Conservation (phyloP, 2,113 vertebrate species). For the Amblyornis subalaris region DNA sequence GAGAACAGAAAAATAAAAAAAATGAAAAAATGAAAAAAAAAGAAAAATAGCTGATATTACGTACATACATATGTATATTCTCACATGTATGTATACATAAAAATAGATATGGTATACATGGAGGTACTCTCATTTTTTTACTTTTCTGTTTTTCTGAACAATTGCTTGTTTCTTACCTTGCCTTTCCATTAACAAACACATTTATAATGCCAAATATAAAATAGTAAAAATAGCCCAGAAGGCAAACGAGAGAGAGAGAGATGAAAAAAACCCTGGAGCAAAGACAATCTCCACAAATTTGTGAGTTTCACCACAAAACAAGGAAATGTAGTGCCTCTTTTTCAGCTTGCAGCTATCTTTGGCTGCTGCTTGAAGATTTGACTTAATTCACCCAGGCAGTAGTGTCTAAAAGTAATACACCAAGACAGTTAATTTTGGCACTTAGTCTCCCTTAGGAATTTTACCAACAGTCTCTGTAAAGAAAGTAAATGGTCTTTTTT, state of each 20-base stretch:
- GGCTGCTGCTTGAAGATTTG: constrained; percentile 53
- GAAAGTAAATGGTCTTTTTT: constrained; percentile 59
- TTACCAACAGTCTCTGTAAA: constrained; percentile 68
- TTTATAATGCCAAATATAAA: constrained; percentile 42
- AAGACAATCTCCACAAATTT: constrained; percentile 41
- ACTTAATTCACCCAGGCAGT: constrained; percentile 67
- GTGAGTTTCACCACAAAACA: constrained; percentile 22
- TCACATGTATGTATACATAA: neutral
- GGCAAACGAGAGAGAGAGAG: neutral
- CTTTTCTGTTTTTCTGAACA: constrained; percentile 19
- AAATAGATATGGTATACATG: neutral
- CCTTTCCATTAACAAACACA: neutral
- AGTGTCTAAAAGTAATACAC: constrained; percentile 66
- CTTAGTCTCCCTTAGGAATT: constrained; percentile 70
- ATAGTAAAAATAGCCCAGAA: constrained; percentile 20
- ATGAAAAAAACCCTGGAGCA: constrained; percentile 10
- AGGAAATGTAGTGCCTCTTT: constrained; percentile 24
- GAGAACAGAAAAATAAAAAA: neutral
- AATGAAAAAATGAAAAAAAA: too few relatives aligned
- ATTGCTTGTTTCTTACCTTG: constrained; percentile 19
- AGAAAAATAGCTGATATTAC: constrained; percentile 17
- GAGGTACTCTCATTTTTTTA: neutral
- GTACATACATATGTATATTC: neutral
- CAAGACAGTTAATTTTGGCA: constrained; percentile 72
- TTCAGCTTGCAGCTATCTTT: constrained; percentile 53